These are phyloP conservation scores for Zosterops hypoxanthus DNA, from an alignment of 2,113 vertebrate species.

Conservation along the genomic window DNA sequence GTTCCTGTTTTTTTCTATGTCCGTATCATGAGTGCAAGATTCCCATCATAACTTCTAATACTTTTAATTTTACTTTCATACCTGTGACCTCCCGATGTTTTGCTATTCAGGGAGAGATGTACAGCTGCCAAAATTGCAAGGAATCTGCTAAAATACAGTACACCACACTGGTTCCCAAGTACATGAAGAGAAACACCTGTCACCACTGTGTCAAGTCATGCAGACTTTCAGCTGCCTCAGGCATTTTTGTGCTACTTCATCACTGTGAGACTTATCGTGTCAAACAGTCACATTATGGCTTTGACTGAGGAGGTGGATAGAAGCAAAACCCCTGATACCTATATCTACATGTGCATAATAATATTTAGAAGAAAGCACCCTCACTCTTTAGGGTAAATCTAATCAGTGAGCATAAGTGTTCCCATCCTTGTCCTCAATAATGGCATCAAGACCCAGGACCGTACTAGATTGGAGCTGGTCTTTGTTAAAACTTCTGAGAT, in stretches of 20 bases:
- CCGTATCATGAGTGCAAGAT: neutral
- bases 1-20: neutral
- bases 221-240: neutral
- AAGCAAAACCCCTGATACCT: neutral
- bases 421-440: neutral
- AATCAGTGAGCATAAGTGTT: neutral
- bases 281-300: neutral
- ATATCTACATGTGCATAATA: fast-evolving
- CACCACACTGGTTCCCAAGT: neutral
- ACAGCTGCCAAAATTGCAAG: neutral
- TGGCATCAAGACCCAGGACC: neutral
- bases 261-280: neutral
- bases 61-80: neutral
- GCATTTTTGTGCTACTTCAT: neutral
- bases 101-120: neutral
- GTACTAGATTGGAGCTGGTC: neutral
- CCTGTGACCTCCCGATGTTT: neutral
- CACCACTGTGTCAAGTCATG: neutral
- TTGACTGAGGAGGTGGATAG: neutral
- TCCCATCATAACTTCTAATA: neutral
- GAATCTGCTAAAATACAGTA: neutral
- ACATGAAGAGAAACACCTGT: neutral
- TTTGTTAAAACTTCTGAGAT: neutral
- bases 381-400: neutral
- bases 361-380: neutral